Conservation (phyloP, 2,888 invertebrate species). For the Copidosoma aretas region DNA sequence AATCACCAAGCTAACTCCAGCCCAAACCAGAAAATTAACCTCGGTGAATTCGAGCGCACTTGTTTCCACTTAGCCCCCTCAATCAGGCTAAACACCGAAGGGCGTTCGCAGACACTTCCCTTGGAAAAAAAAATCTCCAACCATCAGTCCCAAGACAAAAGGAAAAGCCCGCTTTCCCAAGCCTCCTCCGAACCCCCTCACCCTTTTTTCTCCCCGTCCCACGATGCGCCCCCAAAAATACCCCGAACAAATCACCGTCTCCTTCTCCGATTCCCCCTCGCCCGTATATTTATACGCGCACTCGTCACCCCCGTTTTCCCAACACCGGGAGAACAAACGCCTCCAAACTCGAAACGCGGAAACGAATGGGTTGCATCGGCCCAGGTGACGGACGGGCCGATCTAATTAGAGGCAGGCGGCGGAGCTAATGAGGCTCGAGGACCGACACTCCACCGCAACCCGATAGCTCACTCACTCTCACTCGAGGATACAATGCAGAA, state of each 20-base stretch:
- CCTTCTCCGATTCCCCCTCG: neutral
- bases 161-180: neutral
- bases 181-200: neutral
- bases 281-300: neutral
- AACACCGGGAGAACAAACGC: neutral
- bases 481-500: neutral
- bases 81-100: no score
- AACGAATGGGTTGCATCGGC: slow-evolving; percentile 26
- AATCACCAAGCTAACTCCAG: no score
- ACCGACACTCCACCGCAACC: slow-evolving; percentile 25
- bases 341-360: slow-evolving; percentile 1
- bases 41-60: no score
- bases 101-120: no score
- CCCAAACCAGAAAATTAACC: no score
- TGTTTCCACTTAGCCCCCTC: no score
- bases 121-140: no score
- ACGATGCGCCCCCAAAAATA: neutral
- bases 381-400: slow-evolving; percentile 35
- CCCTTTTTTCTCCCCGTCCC: neutral
- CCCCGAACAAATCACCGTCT: no score
- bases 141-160: neutral
- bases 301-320: neutral
- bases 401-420: slow-evolving; percentile 32
- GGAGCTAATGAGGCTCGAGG: slow-evolving; percentile 33
- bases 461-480: slow-evolving; percentile 20